These are phyloP conservation scores for Neotragus pygmaeus DNA, from an alignment of 2,113 vertebrate species.

Conservation along the genomic window DNA sequence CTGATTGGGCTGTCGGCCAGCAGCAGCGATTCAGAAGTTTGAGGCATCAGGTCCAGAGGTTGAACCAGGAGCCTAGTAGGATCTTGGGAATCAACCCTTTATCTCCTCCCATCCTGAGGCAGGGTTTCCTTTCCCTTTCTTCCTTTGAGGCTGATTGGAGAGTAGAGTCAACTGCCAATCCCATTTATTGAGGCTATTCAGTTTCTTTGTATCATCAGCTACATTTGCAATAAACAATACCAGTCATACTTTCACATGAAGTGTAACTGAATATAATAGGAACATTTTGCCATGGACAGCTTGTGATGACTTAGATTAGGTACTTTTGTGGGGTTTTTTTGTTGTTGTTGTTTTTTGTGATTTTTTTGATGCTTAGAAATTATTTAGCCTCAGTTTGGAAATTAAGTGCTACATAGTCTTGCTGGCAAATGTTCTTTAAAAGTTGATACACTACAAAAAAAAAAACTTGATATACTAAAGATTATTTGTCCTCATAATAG, in stretches of 20 bases:
- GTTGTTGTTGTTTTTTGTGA: background rate
- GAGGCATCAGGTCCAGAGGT: background rate
- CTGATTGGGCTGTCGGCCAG: background rate
- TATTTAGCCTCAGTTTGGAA: background rate
- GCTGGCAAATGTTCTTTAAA: background rate
- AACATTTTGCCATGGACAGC: background rate
- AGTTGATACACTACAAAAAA: background rate
- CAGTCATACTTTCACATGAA: background rate
- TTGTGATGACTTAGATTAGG: background rate
- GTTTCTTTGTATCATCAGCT: background rate
- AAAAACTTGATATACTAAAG: background rate
- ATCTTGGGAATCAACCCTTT: background rate
- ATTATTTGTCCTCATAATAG: slow-evolving; percentile 72
- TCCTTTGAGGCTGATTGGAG: background rate
- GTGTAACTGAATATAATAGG: background rate
- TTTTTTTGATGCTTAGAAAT: background rate
- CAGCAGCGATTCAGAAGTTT: background rate
- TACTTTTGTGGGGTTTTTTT: background rate
- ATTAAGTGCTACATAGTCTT: background rate
- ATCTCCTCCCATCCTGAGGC: background rate
- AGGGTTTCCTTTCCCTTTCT: background rate
- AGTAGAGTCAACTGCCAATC: background rate
- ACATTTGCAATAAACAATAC: background rate
- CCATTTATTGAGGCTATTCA: background rate
- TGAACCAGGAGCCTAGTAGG: background rate